These are phyloP conservation scores for Drepanosiphum platanoidis DNA, from an alignment of 2,888 invertebrate species.

Conservation along the genomic window DNA sequence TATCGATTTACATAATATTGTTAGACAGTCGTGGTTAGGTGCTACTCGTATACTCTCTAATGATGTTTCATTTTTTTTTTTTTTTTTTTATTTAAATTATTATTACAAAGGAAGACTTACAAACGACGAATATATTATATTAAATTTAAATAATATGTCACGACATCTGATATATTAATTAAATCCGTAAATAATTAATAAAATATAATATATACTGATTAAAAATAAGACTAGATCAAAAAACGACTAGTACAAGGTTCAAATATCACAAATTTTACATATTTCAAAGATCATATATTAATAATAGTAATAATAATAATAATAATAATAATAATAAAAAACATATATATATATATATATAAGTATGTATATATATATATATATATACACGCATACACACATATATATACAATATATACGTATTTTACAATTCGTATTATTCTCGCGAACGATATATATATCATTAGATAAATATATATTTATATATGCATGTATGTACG, in stretches of 20 bases:
- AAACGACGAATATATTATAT: slow-evolving; percentile 47
- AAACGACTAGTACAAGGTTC: slow-evolving; percentile 61
- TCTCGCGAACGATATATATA: slow-evolving; percentile 18
- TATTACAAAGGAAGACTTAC: slow-evolving; percentile 59
- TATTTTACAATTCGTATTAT: slow-evolving; percentile 49
- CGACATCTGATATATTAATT: slow-evolving; percentile 42
- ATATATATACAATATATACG: slow-evolving; percentile 3
- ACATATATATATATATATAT: slow-evolving; percentile 2
- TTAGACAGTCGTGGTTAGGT: slow-evolving; percentile 59
- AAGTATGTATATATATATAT: not conserved
- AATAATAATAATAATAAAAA: slow-evolving; percentile 33
- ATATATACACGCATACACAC: not conserved
- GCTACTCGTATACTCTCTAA: slow-evolving; percentile 59
- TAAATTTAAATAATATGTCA: slow-evolving; percentile 42
- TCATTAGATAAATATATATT: not conserved
- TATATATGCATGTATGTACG: not conserved
- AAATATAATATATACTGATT: slow-evolving; percentile 57
- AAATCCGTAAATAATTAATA: slow-evolving; percentile 37
- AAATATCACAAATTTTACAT: slow-evolving; percentile 62
- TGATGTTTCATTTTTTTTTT: slow-evolving; percentile 46
- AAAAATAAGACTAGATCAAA: slow-evolving; percentile 57
- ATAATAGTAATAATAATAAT: slow-evolving; percentile 36
- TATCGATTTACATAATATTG: slow-evolving; percentile 46
- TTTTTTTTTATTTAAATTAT: no score
- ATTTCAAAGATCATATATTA: slow-evolving; percentile 27